phyloP scores from a whole-genome alignment of 92 coral and sea anemone genomes.

The Zoanthus solanderi region DNA sequence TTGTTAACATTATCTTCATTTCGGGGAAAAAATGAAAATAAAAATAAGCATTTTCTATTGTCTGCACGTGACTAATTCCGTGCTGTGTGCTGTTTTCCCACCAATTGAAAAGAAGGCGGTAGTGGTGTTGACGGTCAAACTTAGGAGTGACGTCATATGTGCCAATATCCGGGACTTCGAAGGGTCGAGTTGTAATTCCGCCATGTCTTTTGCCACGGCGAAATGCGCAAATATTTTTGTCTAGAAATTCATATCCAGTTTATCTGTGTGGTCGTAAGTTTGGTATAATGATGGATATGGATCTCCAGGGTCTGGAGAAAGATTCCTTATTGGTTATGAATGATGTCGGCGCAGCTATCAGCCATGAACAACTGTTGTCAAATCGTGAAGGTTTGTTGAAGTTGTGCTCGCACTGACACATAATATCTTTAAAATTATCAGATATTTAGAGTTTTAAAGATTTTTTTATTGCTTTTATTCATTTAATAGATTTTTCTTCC shows the following conservation, averaged over 20 bases:
- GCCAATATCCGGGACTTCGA: conserved; percentile 64
- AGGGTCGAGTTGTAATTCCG: conserved; percentile 50
- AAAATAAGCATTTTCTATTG: neutral
- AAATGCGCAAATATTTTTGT: conserved; percentile 12
- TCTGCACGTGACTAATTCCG: conserved; percentile 18
- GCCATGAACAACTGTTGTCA: conserved; percentile 85
- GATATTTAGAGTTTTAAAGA: conserved; percentile 1
- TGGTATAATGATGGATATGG: conserved; percentile 34
- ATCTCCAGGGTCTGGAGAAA: conserved; percentile 33
- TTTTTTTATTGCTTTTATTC: neutral
- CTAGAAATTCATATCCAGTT: conserved; percentile 23
- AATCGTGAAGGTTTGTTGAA: conserved; percentile 86
- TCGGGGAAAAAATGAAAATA: neutral
- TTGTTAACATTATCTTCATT: neutral
- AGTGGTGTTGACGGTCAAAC: conserved; percentile 41
- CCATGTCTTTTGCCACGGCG: conserved; percentile 67
- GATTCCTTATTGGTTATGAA: conserved; percentile 24
- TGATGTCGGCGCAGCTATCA: conserved; percentile 30
- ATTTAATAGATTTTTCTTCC: conserved; percentile 9
- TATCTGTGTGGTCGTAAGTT: neutral
- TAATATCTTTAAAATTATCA: conserved; percentile 22
- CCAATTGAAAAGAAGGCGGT: neutral
- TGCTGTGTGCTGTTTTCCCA: neutral
- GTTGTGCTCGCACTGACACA: conserved; percentile 36
- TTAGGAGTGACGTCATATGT: conserved; percentile 60